Evolutionary conservation across 2,113 vertebrate genomes (phyloP).

Genomic region (Sterna hirundo): DNA sequence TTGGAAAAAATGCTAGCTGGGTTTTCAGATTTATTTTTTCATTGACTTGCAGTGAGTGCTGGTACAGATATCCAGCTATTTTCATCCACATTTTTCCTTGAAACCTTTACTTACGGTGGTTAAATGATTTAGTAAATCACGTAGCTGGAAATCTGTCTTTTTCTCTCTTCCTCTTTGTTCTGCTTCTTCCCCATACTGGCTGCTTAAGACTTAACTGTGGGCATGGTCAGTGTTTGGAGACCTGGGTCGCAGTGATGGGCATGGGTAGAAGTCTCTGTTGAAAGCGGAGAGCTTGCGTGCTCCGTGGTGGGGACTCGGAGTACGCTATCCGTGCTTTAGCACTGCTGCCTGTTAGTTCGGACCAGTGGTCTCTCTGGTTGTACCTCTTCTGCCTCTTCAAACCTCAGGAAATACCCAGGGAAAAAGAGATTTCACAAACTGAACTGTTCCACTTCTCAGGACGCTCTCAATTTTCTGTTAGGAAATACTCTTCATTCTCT

Average conservation of each 20-base stretch:
- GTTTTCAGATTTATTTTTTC: neutral
- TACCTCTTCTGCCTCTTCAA: neutral
- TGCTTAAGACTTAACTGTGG: neutral
- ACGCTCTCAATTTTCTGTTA: neutral
- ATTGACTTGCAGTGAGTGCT: neutral
- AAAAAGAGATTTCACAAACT: neutral
- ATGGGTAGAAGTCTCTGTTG: neutral
- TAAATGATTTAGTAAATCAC: neutral
- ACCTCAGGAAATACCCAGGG: neutral
- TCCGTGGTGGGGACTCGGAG: rapidly evolving
- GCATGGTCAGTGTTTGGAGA: neutral
- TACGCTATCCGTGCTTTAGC: neutral
- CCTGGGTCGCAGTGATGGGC: neutral
- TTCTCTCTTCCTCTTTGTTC: neutral
- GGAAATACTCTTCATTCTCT: neutral
- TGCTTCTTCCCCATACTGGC: neutral
- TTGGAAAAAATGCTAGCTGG: neutral
- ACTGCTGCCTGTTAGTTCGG: neutral
- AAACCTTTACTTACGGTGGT: neutral
- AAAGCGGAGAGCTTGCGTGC: neutral
- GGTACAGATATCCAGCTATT: neutral
- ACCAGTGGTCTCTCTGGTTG: neutral
- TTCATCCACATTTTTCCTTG: neutral
- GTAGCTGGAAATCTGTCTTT: neutral
- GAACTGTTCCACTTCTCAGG: neutral